A percentile compares a stretch with the other conserved stretches of the same genome.
phyloP scores from a whole-genome alignment of 1,140 invertebrate species.

The Trialeurodes vaporariorum region DNA sequence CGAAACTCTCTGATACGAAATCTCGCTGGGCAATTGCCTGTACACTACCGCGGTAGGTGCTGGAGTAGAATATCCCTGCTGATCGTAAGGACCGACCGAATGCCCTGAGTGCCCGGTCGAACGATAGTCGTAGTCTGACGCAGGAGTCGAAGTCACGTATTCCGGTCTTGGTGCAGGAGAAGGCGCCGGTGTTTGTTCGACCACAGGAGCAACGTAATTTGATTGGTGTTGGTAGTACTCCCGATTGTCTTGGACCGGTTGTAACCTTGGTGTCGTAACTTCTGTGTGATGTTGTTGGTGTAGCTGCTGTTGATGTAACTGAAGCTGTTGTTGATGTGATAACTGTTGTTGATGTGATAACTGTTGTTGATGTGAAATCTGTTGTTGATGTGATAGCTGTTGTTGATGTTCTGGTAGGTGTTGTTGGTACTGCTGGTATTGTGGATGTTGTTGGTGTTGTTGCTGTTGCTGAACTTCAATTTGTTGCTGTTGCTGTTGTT shows the following conservation, averaged over 20 bases:
- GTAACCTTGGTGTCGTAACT: not conserved
- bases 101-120: too few species aligned
- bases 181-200: too few species aligned
- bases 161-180: too few species aligned
- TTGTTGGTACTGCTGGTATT: not conserved
- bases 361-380: slow-evolving; percentile 1
- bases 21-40: not conserved
- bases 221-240: too few species aligned
- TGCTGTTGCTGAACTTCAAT: not conserved
- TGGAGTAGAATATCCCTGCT: not conserved
- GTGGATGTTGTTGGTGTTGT: slow-evolving; percentile 1
- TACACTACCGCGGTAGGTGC: not conserved
- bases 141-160: too few species aligned
- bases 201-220: not conserved
- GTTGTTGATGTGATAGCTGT: slow-evolving; percentile 1
- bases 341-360: not conserved
- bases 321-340: not conserved
- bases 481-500: slow-evolving; percentile 1
- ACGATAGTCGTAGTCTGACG: too few species aligned
- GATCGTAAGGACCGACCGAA: too few species aligned
- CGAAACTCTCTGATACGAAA: not conserved
- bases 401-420: not conserved
- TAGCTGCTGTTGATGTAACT: slow-evolving; percentile 7
- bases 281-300: slow-evolving; percentile 7
- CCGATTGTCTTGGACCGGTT: too few species aligned